These are phyloP conservation scores for Mythimna loreyi DNA, from an alignment of 2,888 invertebrate genomes.

Conservation along the genomic window DNA sequence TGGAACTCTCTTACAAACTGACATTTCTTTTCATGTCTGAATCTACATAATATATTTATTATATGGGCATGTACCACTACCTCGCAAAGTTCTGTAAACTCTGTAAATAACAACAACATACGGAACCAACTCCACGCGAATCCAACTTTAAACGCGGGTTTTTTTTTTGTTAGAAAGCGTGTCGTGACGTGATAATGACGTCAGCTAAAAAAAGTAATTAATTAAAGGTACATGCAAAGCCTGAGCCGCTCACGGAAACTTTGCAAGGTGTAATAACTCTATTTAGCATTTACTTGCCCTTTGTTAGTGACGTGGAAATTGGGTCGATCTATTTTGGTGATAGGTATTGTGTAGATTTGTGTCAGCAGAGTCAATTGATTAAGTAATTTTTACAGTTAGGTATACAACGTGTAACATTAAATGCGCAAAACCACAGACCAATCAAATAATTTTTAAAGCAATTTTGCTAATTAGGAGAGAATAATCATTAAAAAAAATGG, in stretches of 20 bases:
- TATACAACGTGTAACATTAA: no score
- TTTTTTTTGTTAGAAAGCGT: background rate
- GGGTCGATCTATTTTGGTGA: conserved; percentile 16
- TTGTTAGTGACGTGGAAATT: conserved; percentile 10
- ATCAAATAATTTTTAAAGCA: no score
- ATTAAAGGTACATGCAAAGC: conserved; percentile 33
- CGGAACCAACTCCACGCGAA: background rate
- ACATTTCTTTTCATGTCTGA: no score
- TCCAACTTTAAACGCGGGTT: background rate
- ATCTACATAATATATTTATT: no score
- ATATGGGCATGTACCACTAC: no score
- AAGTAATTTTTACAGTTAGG: no score
- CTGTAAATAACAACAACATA: background rate
- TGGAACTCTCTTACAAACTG: no score
- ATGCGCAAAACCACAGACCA: no score
- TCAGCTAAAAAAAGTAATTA: conserved; percentile 48
- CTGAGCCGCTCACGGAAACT: conserved; percentile 23
- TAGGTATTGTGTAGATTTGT: conserved; percentile 6
- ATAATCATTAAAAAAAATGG: no score
- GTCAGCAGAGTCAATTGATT: background rate
- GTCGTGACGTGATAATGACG: conserved; percentile 47
- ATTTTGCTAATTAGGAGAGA: no score
- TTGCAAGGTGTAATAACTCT: conserved; percentile 41
- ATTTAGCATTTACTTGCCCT: conserved; percentile 31
- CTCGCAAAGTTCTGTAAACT: background rate